These are phyloP conservation scores for Anoncus sp. DNA, from an alignment of 2,888 invertebrate species.

Conservation along the genomic window DNA sequence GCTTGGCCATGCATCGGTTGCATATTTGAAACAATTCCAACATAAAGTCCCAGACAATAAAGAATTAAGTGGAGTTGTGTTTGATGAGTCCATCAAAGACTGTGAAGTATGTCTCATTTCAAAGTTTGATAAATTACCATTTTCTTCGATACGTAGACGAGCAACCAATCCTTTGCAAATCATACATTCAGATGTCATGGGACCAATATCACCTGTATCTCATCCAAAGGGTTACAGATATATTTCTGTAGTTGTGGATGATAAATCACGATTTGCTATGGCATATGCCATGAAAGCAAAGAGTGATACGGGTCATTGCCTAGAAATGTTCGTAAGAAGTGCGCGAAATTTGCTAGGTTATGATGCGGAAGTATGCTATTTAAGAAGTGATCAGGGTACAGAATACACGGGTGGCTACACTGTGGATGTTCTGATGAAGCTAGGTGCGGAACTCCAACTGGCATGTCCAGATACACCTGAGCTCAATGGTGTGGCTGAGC, in stretches of 20 bases:
- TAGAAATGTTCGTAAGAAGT: constrained; percentile 58
- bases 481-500: constrained; percentile 59
- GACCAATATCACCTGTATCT: constrained; percentile 59
- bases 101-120: constrained; percentile 66
- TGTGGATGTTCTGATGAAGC: constrained; percentile 54
- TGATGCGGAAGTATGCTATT: constrained; percentile 66
- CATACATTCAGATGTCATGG: constrained; percentile 68
- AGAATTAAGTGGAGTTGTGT: constrained; percentile 47
- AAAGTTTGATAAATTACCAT: constrained; percentile 67
- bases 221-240: constrained; percentile 61
- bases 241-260: constrained; percentile 66
- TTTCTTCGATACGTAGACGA: constrained; percentile 44
- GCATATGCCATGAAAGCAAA: constrained; percentile 65
- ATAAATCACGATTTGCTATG: constrained; percentile 66
- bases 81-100: constrained; percentile 63
- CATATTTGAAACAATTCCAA: constrained; percentile 15
- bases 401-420: constrained; percentile 66
- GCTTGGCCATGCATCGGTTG: not conserved
- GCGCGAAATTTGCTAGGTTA: constrained; percentile 64
- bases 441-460: constrained; percentile 55
- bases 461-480: constrained; percentile 57
- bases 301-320: constrained; percentile 58
- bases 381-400: constrained; percentile 63
- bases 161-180: constrained; percentile 63
- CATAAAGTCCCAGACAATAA: constrained; percentile 41